A percentile compares a stretch with the other conserved stretches of the same genome.
Conservation (phyloP, 1,140 invertebrate species). For the Caenorhabditis tropicalis region DNA sequence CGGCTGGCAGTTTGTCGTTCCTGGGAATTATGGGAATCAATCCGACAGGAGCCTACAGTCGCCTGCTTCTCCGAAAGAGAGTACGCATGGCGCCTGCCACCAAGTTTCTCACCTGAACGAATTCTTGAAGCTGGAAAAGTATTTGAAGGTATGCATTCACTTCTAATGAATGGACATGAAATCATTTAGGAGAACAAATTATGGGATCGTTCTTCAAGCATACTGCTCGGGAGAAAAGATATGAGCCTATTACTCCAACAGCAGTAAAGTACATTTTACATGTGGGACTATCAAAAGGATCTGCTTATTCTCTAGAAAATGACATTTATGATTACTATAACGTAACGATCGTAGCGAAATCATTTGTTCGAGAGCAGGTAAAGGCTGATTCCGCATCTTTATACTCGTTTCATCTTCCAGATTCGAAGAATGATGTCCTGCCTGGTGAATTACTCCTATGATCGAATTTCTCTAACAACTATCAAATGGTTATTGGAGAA, state of each 20-base stretch:
- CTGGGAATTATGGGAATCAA: slow-evolving; percentile 30
- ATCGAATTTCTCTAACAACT: slow-evolving; percentile 21
- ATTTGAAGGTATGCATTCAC: slow-evolving; percentile 42
- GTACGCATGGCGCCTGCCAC: slow-evolving; percentile 62
- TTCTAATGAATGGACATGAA: neutral
- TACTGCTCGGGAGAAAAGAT: slow-evolving; percentile 48
- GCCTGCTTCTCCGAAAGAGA: slow-evolving; percentile 58
- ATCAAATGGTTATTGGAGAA: slow-evolving; percentile 61
- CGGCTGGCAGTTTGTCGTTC: slow-evolving; percentile 57
- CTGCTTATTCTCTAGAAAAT: slow-evolving; percentile 57
- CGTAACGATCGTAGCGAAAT: slow-evolving; percentile 59
- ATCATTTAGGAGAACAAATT: slow-evolving; percentile 53
- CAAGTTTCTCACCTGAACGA: slow-evolving; percentile 54
- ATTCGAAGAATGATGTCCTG: slow-evolving; percentile 65
- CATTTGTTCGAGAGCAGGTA: slow-evolving; percentile 64
- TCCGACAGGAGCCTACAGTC: slow-evolving; percentile 47
- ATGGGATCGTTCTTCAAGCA: slow-evolving; percentile 66
- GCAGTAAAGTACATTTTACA: slow-evolving; percentile 53
- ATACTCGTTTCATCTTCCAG: slow-evolving; percentile 51
- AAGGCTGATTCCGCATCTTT: neutral
- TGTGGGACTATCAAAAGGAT: slow-evolving; percentile 57
- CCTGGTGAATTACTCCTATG: slow-evolving; percentile 54
- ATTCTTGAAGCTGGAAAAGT: slow-evolving; percentile 48
- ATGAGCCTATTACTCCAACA: slow-evolving; percentile 29
- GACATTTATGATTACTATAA: slow-evolving; percentile 64